These are phyloP conservation scores for Archaeoteleia sp. DNA, from an alignment of 2,888 invertebrate species.

Conservation along the genomic window DNA sequence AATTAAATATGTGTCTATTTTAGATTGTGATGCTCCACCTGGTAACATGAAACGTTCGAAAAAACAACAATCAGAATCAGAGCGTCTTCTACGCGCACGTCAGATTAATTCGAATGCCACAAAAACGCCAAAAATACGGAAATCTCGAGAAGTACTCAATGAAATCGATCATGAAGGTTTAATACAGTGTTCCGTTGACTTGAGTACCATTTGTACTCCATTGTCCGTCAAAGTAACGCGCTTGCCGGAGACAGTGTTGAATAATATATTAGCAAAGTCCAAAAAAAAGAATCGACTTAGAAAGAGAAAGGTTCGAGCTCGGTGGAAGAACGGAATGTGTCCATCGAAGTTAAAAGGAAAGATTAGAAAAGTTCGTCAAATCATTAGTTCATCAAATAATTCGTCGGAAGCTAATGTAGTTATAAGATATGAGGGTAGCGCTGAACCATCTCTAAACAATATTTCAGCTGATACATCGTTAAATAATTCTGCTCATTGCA, in stretches of 20 bases:
- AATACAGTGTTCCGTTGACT: neutral
- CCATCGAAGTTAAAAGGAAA: neutral
- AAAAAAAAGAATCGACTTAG: conserved; percentile 15
- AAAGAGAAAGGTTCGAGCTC: conserved; percentile 16
- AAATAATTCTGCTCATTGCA: no score
- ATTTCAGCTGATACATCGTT: neutral
- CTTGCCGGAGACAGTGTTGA: conserved; percentile 4
- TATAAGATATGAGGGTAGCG: conserved; percentile 3
- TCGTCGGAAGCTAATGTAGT: neutral
- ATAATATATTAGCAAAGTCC: neutral
- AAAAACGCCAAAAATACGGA: neutral
- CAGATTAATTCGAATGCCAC: no score
- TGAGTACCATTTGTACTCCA: neutral
- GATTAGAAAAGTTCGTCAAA: neutral
- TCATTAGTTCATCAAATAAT: neutral
- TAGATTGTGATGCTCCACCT: no score
- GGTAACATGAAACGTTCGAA: no score
- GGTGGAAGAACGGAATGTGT: conserved; percentile 26
- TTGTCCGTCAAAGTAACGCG: conserved; percentile 8
- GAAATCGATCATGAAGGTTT: neutral
- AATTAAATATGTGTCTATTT: no score
- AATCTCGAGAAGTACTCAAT: neutral
- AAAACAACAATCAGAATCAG: no score
- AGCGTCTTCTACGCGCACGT: no score
- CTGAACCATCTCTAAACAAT: neutral